phyloP scores from a whole-genome alignment of 2,113 vertebrate species.

The Redunca redunca region DNA sequence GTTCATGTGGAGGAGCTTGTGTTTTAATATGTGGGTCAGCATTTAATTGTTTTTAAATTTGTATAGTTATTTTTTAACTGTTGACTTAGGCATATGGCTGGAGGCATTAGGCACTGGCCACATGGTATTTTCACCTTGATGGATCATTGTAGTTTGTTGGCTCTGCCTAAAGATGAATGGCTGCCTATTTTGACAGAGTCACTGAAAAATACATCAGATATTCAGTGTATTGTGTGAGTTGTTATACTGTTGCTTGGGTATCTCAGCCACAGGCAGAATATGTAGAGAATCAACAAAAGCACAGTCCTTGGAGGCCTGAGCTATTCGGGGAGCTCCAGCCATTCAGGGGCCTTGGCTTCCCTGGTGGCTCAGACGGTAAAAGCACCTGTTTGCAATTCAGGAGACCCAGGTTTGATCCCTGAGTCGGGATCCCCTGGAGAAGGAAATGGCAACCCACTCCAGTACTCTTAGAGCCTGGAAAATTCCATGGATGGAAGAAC shows the following conservation, averaged over 20 bases:
- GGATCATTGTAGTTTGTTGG: background rate
- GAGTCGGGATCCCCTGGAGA: background rate
- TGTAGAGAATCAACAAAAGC: background rate
- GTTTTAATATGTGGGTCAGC: background rate
- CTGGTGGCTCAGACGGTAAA: background rate
- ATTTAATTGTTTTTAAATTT: background rate
- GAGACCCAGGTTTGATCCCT: background rate
- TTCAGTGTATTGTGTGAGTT: background rate
- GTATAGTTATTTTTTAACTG: background rate
- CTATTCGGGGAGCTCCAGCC: background rate
- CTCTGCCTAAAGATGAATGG: background rate
- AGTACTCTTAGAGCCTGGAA: background rate
- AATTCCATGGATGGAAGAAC: background rate
- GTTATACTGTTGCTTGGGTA: background rate
- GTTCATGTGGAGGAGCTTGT: background rate
- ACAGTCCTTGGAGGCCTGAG: background rate
- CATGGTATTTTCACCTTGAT: conserved; percentile 6
- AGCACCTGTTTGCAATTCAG: background rate
- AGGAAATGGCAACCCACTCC: background rate
- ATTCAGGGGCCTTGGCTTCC: background rate
- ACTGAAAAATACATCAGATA: background rate
- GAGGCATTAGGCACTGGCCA: background rate
- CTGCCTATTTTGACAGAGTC: background rate
- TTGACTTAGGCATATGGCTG: background rate
- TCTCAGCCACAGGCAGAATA: background rate